Conservation (phyloP, 2,888 invertebrate species). For the Ectemnius cavifrons region DNA sequence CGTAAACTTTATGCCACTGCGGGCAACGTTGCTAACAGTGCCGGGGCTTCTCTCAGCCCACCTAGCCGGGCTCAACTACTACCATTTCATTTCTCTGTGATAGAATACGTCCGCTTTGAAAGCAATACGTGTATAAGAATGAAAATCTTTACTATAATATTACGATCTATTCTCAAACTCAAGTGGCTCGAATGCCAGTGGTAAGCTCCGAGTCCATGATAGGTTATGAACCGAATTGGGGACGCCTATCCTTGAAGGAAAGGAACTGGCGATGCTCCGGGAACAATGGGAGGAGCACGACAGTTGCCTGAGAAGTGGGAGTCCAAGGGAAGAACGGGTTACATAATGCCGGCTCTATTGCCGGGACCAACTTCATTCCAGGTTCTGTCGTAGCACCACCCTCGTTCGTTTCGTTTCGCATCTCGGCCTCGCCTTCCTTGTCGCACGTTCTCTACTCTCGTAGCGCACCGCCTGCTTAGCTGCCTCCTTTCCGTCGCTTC, state of each 20-base stretch:
- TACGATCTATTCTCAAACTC: background rate
- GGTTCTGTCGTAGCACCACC: constrained; percentile 31
- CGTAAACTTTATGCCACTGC: constrained; percentile 7
- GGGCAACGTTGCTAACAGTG: background rate
- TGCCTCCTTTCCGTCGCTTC: constrained; percentile 41
- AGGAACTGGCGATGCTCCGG: too few relatives aligned
- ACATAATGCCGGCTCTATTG: constrained; percentile 30
- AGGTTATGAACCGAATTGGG: too few relatives aligned
- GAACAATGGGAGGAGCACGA: too few relatives aligned
- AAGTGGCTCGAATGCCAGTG: too few relatives aligned
- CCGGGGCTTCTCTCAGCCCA: background rate
- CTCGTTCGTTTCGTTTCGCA: constrained; percentile 36
- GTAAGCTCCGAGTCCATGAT: too few relatives aligned
- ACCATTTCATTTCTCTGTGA: too few relatives aligned
- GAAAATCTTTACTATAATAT: background rate
- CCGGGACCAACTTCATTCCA: constrained; percentile 42
- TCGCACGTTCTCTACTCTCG: constrained; percentile 33
- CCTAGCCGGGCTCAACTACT: background rate
- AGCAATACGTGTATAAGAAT: too few relatives aligned
- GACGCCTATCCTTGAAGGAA: too few relatives aligned
- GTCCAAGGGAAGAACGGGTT: constrained; percentile 16
- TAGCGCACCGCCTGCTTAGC: constrained; percentile 35
- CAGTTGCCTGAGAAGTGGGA: too few relatives aligned
- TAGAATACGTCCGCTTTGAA: too few relatives aligned
- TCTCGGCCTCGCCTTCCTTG: constrained; percentile 22